Conservation (phyloP, 2,797 vertebrate genomes). For the Melanogrammus aeglefinus region DNA sequence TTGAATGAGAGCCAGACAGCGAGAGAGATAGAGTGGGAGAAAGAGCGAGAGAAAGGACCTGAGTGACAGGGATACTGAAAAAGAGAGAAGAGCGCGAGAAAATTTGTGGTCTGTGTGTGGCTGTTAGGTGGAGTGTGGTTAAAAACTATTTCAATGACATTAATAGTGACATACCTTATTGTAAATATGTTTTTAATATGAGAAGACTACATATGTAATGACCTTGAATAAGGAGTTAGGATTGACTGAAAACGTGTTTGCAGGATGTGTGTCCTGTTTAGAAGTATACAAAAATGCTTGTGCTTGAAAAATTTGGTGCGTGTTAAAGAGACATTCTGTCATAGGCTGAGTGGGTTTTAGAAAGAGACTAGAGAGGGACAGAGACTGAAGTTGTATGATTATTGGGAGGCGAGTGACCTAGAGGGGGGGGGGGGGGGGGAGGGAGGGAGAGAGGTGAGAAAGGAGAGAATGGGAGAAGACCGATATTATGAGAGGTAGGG, state of each 20-base stretch:
- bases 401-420: too few relatives aligned
- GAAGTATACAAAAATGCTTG: background rate
- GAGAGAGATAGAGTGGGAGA: too few relatives aligned
- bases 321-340: background rate
- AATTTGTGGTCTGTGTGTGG: background rate
- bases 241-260: background rate
- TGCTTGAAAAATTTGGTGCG: background rate
- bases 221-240: background rate
- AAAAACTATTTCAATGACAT: background rate
- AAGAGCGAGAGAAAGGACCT: too few relatives aligned
- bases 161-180: too few relatives aligned
- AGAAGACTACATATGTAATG: background rate
- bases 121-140: background rate
- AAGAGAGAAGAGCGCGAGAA: background rate
- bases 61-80: background rate
- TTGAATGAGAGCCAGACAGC: slow-evolving; percentile 41
- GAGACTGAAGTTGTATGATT: background rate
- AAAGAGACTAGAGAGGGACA: background rate
- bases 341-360: background rate
- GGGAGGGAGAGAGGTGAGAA: background rate
- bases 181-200: background rate
- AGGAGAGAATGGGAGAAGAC: background rate
- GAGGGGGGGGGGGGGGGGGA: background rate
- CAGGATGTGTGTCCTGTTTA: too few relatives aligned
- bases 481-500: background rate